These are phyloP conservation scores for Microctenopoma steveboyesi DNA, from an alignment of 2,797 vertebrate species.

Conservation along the genomic window DNA sequence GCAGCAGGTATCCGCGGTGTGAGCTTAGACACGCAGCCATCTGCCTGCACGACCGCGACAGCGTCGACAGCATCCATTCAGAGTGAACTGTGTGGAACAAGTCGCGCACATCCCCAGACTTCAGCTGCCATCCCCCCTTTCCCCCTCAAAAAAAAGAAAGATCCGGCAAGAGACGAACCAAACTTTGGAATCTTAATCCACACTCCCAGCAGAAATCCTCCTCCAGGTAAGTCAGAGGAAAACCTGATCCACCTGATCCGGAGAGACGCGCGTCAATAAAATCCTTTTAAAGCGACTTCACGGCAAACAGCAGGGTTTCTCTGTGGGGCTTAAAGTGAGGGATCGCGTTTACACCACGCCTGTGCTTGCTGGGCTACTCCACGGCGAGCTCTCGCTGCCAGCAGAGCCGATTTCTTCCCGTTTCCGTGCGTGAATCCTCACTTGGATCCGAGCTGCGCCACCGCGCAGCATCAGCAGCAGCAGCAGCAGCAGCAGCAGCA, in stretches of 20 bases:
- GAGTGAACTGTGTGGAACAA: slow-evolving; percentile 12
- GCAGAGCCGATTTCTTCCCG: slow-evolving; percentile 32
- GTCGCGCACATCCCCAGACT: slow-evolving; percentile 35
- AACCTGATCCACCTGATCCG: slow-evolving; percentile 39
- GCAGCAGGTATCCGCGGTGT: slow-evolving; percentile 17
- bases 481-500: slow-evolving; percentile 25
- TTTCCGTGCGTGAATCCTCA: slow-evolving; percentile 50
- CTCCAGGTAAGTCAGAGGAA: slow-evolving; percentile 46
- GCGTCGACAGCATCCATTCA: slow-evolving; percentile 46
- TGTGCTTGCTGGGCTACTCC: slow-evolving; percentile 19
- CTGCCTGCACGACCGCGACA: slow-evolving; percentile 15
- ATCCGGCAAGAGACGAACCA: slow-evolving; percentile 16
- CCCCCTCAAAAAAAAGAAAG: background rate
- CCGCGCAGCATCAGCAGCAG: slow-evolving; percentile 46
- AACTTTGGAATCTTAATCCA: slow-evolving; percentile 54
- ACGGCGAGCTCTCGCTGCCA: slow-evolving; percentile 8
- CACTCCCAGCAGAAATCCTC: slow-evolving; percentile 13
- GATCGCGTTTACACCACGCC: slow-evolving; percentile 6
- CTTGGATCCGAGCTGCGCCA: slow-evolving; percentile 62
- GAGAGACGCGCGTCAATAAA: slow-evolving; percentile 39
- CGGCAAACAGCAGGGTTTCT: slow-evolving; percentile 7
- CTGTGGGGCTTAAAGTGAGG: background rate
- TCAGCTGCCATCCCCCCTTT: slow-evolving; percentile 10
- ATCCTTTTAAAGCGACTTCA: slow-evolving; percentile 40
- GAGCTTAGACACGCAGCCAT: slow-evolving; percentile 8